A percentile compares a stretch with the other conserved stretches of the same genome.
These are phyloP conservation scores for Conomelus anceps DNA, from an alignment of 2,888 invertebrate genomes.

Conservation along the genomic window DNA sequence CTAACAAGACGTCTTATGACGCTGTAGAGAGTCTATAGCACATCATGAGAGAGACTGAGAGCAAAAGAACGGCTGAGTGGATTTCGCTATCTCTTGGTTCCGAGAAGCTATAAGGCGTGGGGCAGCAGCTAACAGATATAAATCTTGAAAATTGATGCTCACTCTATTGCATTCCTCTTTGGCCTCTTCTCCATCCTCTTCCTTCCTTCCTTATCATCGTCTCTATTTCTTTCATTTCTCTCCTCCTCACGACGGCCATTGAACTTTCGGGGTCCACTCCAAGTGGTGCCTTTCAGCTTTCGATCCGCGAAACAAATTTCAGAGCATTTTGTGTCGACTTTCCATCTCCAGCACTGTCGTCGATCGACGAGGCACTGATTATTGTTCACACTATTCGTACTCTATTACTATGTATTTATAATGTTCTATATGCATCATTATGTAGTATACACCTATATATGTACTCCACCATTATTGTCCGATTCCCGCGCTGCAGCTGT, in stretches of 20 bases:
- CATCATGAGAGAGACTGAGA: background rate
- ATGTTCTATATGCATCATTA: background rate
- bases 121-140: background rate
- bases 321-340: background rate
- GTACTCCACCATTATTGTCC: background rate
- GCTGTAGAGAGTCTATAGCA: background rate
- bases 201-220: too few species aligned
- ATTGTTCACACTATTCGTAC: background rate
- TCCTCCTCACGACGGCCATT: background rate
- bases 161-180: background rate
- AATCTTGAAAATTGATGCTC: background rate
- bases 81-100: background rate
- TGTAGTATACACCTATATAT: background rate
- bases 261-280: background rate
- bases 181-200: background rate
- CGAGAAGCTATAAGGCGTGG: background rate
- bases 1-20: background rate
- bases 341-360: too few species aligned
- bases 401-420: too few species aligned
- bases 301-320: background rate
- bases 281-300: background rate
- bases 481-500: background rate
- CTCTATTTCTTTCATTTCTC: background rate
- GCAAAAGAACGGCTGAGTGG: background rate
- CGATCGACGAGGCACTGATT: background rate